Conservation (phyloP, 2,888 invertebrate species). For the Halictus quadricinctus region DNA sequence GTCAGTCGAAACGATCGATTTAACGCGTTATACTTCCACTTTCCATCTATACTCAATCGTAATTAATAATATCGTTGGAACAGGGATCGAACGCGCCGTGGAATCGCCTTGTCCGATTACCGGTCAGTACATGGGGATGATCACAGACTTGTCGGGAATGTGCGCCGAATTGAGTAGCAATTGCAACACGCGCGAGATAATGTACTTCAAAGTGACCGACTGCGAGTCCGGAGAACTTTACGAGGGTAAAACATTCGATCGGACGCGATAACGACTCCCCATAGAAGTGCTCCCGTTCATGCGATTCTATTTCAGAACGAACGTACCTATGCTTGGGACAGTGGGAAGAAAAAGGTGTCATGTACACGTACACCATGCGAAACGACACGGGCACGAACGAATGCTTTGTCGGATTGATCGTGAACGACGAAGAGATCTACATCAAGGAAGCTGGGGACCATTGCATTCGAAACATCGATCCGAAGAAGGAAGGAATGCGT, state of each 20-base stretch:
- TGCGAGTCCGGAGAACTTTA: slow-evolving; percentile 85
- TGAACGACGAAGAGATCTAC: slow-evolving; percentile 85
- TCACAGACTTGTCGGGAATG: slow-evolving; percentile 85
- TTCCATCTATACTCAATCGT: neutral
- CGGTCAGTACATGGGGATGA: slow-evolving; percentile 86
- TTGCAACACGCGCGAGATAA: slow-evolving; percentile 86
- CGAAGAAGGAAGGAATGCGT: slow-evolving; percentile 86
- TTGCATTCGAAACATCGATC: slow-evolving; percentile 86
- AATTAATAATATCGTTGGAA: neutral
- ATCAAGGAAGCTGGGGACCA: slow-evolving; percentile 88
- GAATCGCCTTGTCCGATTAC: slow-evolving; percentile 86
- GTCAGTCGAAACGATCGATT: slow-evolving; percentile 80
- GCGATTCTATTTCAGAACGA: slow-evolving; percentile 82
- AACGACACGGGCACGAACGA: slow-evolving; percentile 86
- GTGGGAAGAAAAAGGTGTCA: slow-evolving; percentile 86
- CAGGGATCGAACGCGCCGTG: slow-evolving; percentile 81
- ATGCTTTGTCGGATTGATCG: slow-evolving; percentile 86
- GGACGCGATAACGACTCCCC: neutral
- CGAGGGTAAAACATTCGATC: slow-evolving; percentile 82
- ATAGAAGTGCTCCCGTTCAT: neutral
- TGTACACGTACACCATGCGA: slow-evolving; percentile 87
- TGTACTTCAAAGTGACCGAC: slow-evolving; percentile 87
- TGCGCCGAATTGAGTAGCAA: slow-evolving; percentile 87
- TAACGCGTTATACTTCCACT: neutral
- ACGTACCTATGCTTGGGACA: slow-evolving; percentile 87